Evolutionary conservation across 1,140 invertebrate species (phyloP).

Genomic region (Pachypsylla venusta): DNA sequence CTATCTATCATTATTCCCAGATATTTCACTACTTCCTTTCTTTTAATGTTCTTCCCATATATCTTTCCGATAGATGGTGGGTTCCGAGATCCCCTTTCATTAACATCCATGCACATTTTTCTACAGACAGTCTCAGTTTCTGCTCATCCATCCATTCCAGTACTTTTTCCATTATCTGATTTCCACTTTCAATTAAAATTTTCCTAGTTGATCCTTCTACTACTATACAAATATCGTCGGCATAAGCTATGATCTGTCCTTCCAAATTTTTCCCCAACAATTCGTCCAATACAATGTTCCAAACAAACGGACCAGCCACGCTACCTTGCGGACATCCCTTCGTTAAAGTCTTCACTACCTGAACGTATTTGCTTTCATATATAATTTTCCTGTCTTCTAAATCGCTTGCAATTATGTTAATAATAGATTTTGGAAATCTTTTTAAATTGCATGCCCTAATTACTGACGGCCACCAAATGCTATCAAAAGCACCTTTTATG

Average conservation of each 20-base stretch:
- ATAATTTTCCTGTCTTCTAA: background rate
- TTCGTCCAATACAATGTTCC: constrained; percentile 7
- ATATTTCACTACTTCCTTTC: background rate
- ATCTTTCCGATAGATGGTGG: background rate
- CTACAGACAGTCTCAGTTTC: background rate
- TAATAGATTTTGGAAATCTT: background rate
- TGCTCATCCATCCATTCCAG: background rate
- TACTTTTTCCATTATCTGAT: background rate
- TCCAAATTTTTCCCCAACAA: background rate
- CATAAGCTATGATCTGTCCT: background rate
- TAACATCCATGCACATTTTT: background rate
- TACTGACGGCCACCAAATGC: background rate
- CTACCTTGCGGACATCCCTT: constrained; percentile 3
- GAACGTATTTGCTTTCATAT: background rate
- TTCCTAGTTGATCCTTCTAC: background rate
- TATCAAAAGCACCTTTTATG: background rate
- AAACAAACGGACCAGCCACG: background rate
- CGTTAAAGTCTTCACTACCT: background rate
- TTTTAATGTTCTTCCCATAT: background rate
- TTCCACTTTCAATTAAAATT: background rate
- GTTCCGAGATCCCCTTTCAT: background rate
- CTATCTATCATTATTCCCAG: constrained; percentile 1
- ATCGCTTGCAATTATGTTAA: background rate
- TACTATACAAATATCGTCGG: constrained; percentile 1
- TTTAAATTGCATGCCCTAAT: background rate